These are phyloP conservation scores for Taphrorychus bicolor DNA, from an alignment of 2,888 invertebrate genomes.

Conservation along the genomic window DNA sequence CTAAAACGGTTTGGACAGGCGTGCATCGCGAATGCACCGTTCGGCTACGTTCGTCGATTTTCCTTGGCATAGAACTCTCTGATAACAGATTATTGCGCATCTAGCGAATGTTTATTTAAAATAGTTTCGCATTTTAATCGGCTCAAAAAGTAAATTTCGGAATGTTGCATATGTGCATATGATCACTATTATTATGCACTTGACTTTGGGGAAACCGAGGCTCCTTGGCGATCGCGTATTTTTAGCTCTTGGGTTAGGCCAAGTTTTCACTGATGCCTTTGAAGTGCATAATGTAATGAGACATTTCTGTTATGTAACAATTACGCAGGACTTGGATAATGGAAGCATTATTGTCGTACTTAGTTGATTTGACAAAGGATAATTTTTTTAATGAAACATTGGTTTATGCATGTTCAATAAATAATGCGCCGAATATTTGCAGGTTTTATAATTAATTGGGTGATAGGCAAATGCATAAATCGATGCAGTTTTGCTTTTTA, in stretches of 20 bases:
- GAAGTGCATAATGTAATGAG: neutral
- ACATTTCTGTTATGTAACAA: neutral
- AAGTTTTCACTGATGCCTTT: neutral
- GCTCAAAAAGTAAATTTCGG: neutral
- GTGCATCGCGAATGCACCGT: constrained; percentile 49
- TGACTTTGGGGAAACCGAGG: neutral
- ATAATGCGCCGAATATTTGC: no score
- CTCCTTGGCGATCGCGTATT: neutral
- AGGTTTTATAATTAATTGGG: no score
- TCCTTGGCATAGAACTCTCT: constrained; percentile 37
- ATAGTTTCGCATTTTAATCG: neutral
- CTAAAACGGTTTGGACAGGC: constrained; percentile 57
- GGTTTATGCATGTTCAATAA: no score
- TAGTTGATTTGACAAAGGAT: no score
- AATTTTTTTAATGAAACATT: no score
- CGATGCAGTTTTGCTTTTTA: no score
- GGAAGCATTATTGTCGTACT: no score
- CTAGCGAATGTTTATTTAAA: constrained; percentile 1
- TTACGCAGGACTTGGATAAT: no score
- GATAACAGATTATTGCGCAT: constrained; percentile 41
- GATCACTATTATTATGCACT: constrained; percentile 1
- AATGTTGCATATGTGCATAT: neutral
- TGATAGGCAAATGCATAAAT: no score
- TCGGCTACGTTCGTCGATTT: constrained; percentile 28
- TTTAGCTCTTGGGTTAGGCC: neutral